A percentile compares a stretch with the other conserved stretches of the same genome.
phyloP scores from a whole-genome alignment of 2,888 invertebrate species.

The Heteromyza rotundicornis region DNA sequence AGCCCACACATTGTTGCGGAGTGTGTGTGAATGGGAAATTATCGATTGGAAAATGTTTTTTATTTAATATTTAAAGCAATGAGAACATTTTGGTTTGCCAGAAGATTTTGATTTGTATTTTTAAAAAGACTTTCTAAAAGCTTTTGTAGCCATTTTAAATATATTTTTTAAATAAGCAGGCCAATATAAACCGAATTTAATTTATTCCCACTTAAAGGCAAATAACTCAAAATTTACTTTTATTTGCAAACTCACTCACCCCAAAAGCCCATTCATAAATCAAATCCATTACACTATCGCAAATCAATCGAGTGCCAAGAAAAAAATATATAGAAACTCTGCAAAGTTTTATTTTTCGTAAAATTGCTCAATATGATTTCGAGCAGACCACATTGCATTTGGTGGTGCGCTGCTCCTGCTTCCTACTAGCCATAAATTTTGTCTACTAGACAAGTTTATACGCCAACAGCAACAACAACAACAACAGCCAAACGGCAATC shows the following conservation, averaged over 20 bases:
- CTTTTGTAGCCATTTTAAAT: too few relatives aligned
- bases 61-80: too few relatives aligned
- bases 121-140: too few relatives aligned
- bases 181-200: too few relatives aligned
- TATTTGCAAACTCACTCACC: background rate
- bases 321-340: too few relatives aligned
- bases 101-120: too few relatives aligned
- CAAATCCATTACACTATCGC: background rate
- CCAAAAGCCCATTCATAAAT: slow-evolving; percentile 1
- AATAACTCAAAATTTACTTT: background rate
- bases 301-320: background rate
- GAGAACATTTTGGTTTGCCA: too few relatives aligned
- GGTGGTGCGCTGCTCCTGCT: too few relatives aligned
- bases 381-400: background rate
- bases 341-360: background rate
- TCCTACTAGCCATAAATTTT: background rate
- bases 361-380: background rate
- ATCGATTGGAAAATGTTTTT: too few relatives aligned
- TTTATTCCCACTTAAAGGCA: background rate
- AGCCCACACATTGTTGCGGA: background rate
- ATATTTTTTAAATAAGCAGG: too few relatives aligned
- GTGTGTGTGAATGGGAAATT: background rate
- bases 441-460: background rate
- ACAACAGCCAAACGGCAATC: too few relatives aligned
- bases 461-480: background rate